Evolutionary conservation across 2,797 vertebrate genomes (phyloP), one percentile per base, ranked within the genome.

Genomic region (Phalloptychus januarius): DNA sequence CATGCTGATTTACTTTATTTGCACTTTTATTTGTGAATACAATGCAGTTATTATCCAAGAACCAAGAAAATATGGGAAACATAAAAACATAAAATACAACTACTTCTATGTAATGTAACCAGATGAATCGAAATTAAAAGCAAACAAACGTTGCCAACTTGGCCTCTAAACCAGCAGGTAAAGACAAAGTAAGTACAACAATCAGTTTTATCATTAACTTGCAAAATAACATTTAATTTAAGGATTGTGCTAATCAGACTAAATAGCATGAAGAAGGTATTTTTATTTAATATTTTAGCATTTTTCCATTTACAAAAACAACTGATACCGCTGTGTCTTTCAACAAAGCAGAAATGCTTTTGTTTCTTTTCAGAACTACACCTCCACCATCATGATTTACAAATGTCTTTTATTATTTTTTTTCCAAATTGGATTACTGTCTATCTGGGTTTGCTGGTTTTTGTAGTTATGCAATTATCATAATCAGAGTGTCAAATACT

Each of bases 1-100:
- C 48, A 70, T 85, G 80, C n/a, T 74, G 84, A 88, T 81, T 85
- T 73, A 67, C 76, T 84, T 85, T n/a, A 85, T 79, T 88, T 78
- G 84, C 72, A 67, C 58, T 16, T 11, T 65, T 67, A 70, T n/a
- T n/a, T 50, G 40, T 8, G 61, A 70, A 58, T 25, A 78, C 75
- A 42, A 54, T 58, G 33, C 18, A 38, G 48, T 76, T 31, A 45
- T 25, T 28, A n/a, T 36, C 36, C 16, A 77, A 71, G 18, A 33
- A 52, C 33, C 67, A 76, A 44, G 67, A 70, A 70, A 70, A 70
- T 13, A 70, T 0, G 3, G 18, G 50, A 52, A 52, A 52, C 1
- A 44, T n/a, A 16, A 70, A 67, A 38, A 3, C 4, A n/a, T 69
- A 69, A 23, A 61, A 31, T 31, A 12, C 28, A 15, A 36, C 18